Percentiles rank a stretch among this genome's conserved stretches.
phyloP scores from a whole-genome alignment of 2,888 invertebrate genomes.

The Tinea trinotella region DNA sequence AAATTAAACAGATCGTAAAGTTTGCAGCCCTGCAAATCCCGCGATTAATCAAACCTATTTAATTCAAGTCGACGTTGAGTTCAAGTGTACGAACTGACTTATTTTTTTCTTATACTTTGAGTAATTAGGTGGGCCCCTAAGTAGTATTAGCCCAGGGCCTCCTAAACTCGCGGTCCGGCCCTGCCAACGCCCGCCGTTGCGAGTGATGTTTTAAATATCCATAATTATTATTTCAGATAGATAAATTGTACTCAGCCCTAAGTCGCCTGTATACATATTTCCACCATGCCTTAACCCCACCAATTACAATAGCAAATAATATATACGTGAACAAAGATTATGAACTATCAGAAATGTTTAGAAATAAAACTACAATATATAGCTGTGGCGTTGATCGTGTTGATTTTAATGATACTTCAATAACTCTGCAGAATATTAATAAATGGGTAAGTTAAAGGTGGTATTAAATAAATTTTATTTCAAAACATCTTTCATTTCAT shows the following conservation, averaged over 20 bases:
- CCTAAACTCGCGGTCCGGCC: too few species aligned
- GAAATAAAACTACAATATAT: not conserved
- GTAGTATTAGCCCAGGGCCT: too few species aligned
- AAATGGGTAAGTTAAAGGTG: not conserved
- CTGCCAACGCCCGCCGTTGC: too few species aligned
- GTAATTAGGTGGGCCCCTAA: too few species aligned
- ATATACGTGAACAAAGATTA: not conserved
- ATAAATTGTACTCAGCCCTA: not conserved
- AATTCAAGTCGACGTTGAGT: too few species aligned
- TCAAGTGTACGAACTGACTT: too few species aligned
- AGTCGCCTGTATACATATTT: not conserved
- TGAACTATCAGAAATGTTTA: not conserved
- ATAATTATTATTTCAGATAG: not conserved
- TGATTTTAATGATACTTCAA: not conserved
- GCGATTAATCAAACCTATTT: too few species aligned
- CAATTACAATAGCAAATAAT: not conserved
- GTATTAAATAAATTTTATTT: not conserved
- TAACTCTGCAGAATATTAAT: not conserved
- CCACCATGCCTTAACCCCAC: not conserved
- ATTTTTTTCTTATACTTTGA: too few species aligned
- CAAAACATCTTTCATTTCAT: not conserved
- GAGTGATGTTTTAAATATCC: not conserved
- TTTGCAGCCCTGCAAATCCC: too few species aligned
- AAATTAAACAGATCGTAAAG: too few species aligned
- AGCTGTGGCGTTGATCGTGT: not conserved